Evolutionary conservation across 2,797 vertebrate genomes (phyloP).

Genomic region (Uromys caudimaculatus): DNA sequence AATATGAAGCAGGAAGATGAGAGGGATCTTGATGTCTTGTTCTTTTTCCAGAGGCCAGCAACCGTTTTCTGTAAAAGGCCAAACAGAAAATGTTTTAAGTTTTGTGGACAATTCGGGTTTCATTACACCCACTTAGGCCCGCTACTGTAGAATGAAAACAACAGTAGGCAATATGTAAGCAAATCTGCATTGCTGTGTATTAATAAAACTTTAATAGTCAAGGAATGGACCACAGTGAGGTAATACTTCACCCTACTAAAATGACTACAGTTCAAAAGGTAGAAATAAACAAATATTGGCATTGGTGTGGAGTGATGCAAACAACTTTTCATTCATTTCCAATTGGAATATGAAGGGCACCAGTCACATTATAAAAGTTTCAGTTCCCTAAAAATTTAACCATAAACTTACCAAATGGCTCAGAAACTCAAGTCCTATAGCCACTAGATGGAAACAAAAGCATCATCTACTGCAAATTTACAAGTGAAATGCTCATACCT

Average conservation of each 20-base stretch:
- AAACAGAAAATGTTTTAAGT: neutral
- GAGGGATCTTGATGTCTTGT: neutral
- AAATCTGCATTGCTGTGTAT: neutral
- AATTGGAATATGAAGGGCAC: neutral
- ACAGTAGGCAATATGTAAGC: neutral
- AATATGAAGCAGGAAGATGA: neutral
- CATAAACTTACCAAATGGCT: neutral
- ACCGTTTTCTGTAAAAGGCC: neutral
- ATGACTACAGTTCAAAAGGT: neutral
- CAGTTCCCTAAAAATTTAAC: neutral
- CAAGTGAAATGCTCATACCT: neutral
- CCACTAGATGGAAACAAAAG: neutral
- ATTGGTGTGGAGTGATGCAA: neutral
- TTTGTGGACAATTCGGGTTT: neutral
- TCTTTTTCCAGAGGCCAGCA: neutral
- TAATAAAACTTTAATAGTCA: neutral
- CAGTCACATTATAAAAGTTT: neutral
- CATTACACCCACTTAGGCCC: neutral
- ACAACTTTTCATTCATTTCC: neutral
- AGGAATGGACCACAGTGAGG: neutral
- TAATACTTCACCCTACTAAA: neutral
- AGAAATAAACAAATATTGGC: neutral
- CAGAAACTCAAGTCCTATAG: neutral
- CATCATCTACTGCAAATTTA: neutral
- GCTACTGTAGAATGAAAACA: neutral